Conservation (phyloP, 2,888 invertebrate species). For the Bombyx huttoni region DNA sequence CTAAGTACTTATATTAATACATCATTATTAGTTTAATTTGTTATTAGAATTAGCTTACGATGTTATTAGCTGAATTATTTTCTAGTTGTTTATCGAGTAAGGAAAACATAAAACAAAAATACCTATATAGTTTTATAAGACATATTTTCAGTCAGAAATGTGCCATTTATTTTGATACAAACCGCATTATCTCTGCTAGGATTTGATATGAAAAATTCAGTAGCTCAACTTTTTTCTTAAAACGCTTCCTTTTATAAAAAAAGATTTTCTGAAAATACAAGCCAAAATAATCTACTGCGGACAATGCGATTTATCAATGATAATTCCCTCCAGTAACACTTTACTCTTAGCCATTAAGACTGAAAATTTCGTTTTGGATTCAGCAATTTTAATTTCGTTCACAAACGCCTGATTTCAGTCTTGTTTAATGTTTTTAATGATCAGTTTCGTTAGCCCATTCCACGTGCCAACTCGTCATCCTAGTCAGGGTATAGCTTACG, state of each 20-base stretch:
- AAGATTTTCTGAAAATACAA: slow-evolving; percentile 49
- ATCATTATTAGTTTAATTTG: slow-evolving; percentile 28
- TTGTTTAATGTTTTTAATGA: slow-evolving; percentile 13
- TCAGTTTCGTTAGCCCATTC: slow-evolving; percentile 47
- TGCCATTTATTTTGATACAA: slow-evolving; percentile 25
- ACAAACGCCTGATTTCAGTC: slow-evolving; percentile 15
- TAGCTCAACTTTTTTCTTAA: too few species aligned
- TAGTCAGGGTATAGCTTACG: slow-evolving; percentile 58
- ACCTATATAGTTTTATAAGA: not conserved
- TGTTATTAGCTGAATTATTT: slow-evolving; percentile 6
- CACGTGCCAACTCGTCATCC: slow-evolving; percentile 52
- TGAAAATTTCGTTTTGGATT: slow-evolving; percentile 51
- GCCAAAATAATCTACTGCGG: slow-evolving; percentile 43
- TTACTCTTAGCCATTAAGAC: slow-evolving; percentile 65
- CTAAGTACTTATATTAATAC: slow-evolving; percentile 25
- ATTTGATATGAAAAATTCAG: too few species aligned
- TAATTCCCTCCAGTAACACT: slow-evolving; percentile 63
- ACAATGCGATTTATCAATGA: slow-evolving; percentile 47
- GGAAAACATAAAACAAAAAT: not conserved
- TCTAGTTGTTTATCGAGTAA: not conserved
- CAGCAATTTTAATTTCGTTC: slow-evolving; percentile 23
- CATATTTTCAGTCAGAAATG: slow-evolving; percentile 9
- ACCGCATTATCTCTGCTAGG: slow-evolving; percentile 11
- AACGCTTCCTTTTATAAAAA: slow-evolving; percentile 33
- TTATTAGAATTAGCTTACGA: slow-evolving; percentile 12